Percentiles rank a stretch among this genome's conserved stretches.
These are phyloP conservation scores for Cryptotermes secundus DNA, from an alignment of 1,140 invertebrate species.

Conservation along the genomic window DNA sequence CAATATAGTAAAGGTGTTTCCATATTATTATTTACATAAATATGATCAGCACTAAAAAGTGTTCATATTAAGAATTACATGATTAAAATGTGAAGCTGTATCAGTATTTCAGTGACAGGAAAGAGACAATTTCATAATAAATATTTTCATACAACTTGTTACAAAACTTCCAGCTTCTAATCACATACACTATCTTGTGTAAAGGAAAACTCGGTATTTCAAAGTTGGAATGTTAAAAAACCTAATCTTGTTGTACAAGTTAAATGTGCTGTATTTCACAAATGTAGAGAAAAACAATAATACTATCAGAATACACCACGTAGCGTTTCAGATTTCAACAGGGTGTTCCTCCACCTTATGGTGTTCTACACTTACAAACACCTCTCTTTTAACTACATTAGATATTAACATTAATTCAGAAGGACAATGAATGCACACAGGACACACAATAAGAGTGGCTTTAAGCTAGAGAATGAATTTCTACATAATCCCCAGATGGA, in stretches of 20 bases:
- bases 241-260: background rate
- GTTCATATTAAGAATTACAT: background rate
- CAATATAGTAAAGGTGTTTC: background rate
- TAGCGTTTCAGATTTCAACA: background rate
- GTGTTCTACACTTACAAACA: background rate
- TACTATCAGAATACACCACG: background rate
- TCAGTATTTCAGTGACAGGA: background rate
- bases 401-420: slow-evolving; percentile 15
- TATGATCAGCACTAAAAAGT: background rate
- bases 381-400: background rate
- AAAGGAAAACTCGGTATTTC: background rate
- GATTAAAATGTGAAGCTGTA: background rate
- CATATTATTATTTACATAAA: slow-evolving; percentile 16
- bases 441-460: background rate
- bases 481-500: background rate
- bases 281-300: background rate
- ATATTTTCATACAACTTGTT: background rate
- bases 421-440: slow-evolving; percentile 7
- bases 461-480: background rate
- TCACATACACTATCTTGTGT: background rate
- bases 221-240: slow-evolving; percentile 1
- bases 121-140: background rate
- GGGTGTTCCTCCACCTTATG: background rate
- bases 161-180: background rate
- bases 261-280: background rate